These are phyloP conservation scores for Cryptotis parvus DNA, from an alignment of 2,113 vertebrate species.

Conservation along the genomic window DNA sequence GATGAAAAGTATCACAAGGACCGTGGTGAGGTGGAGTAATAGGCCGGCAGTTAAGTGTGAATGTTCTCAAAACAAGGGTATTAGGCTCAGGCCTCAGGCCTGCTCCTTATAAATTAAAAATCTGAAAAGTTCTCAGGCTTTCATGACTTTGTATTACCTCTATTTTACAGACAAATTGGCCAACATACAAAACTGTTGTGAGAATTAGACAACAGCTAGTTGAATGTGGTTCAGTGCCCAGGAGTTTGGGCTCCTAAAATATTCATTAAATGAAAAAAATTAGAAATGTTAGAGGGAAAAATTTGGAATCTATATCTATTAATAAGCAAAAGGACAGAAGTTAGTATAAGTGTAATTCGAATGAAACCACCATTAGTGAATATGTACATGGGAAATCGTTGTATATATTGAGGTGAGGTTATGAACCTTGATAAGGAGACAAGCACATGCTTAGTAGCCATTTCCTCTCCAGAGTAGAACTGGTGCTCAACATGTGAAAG, in stretches of 20 bases:
- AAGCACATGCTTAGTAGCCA: background rate
- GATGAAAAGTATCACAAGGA: background rate
- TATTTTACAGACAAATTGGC: constrained; percentile 9
- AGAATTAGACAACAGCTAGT: constrained; percentile 4
- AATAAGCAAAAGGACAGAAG: background rate
- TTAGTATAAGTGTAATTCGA: background rate
- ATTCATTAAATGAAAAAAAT: constrained; percentile 19
- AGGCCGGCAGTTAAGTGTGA: background rate
- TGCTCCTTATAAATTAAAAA: background rate
- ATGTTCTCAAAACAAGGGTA: background rate
- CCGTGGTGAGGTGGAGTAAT: background rate
- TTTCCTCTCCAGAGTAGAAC: background rate
- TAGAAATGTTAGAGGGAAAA: background rate
- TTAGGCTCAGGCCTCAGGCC: background rate
- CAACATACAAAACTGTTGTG: background rate
- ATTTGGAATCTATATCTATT: background rate
- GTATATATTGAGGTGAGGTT: too few species aligned
- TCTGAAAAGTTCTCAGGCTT: background rate
- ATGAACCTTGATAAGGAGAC: too few species aligned
- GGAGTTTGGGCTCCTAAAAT: background rate
- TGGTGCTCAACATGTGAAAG: background rate
- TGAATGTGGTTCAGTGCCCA: background rate
- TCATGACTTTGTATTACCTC: background rate
- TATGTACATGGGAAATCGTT: background rate
- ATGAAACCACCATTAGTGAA: background rate